A percentile compares a stretch with the other conserved stretches of the same genome.
Evolutionary conservation across 2,797 vertebrate genomes (phyloP).

Genomic region (Rhyacichthys aspro): DNA sequence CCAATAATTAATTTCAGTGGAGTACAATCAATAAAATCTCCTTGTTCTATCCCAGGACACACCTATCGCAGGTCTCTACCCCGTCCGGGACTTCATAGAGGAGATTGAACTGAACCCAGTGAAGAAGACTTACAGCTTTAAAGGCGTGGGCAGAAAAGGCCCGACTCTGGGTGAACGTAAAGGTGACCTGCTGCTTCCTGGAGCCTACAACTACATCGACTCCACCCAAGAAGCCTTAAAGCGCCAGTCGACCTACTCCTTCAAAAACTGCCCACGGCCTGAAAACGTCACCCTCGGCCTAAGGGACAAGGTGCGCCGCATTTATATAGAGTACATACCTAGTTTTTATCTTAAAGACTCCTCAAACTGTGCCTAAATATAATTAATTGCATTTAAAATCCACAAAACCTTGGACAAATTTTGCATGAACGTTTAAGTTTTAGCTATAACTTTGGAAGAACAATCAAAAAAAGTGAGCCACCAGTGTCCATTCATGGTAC

Average conservation of each 20-base stretch:
- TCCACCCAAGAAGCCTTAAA: constrained; percentile 67
- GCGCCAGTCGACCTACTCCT: constrained; percentile 64
- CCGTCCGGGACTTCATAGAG: constrained; percentile 77
- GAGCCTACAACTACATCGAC: constrained; percentile 66
- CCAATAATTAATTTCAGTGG: no score
- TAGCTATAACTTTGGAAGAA: no score
- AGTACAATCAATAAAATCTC: not conserved
- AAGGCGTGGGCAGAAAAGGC: constrained; percentile 72
- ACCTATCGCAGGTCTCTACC: constrained; percentile 73
- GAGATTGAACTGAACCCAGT: constrained; percentile 81
- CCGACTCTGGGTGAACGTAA: constrained; percentile 28
- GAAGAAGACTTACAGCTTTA: constrained; percentile 76
- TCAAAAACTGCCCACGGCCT: constrained; percentile 74
- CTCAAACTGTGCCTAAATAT: no score
- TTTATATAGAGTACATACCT: no score
- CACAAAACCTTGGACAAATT: no score
- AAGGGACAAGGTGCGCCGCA: constrained; percentile 75
- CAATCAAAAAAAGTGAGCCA: no score
- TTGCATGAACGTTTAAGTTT: no score
- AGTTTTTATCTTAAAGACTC: no score
- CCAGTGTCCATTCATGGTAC: no score
- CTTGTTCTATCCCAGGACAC: constrained; percentile 61
- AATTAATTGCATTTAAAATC: no score
- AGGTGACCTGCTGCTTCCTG: constrained; percentile 65
- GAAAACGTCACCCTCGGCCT: constrained; percentile 55